phyloP scores from a whole-genome alignment of 1,140 invertebrate species.

The Trissolcus basalis region DNA sequence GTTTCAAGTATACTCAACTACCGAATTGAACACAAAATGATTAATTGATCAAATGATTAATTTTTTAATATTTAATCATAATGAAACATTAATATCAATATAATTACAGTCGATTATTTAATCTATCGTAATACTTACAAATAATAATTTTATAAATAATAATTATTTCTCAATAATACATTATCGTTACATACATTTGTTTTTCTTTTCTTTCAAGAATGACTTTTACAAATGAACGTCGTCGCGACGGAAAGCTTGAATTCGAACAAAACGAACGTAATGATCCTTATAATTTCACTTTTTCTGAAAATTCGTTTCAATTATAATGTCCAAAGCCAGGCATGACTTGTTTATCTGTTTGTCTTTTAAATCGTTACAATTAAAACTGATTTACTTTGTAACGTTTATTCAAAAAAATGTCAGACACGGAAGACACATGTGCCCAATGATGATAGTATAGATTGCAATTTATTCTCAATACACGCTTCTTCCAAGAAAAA shows the following conservation, averaged over 20 bases:
- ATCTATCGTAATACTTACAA: conserved; percentile 51
- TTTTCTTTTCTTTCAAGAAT: conserved; percentile 27
- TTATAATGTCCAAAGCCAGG: no score
- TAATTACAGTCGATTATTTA: conserved; percentile 56
- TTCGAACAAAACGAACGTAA: conserved; percentile 10
- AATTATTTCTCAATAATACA: conserved; percentile 38
- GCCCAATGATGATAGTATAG: conserved; percentile 53
- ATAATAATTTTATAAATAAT: conserved; percentile 52
- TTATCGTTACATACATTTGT: conserved; percentile 49
- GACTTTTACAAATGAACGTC: conserved; percentile 39
- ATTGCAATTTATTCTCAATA: conserved; percentile 61
- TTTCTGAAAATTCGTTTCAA: conserved; percentile 16
- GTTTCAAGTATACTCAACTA: no score
- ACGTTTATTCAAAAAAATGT: conserved; percentile 49
- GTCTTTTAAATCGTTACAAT: conserved; percentile 7
- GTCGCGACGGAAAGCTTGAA: conserved; percentile 38
- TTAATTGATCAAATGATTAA: conserved; percentile 39
- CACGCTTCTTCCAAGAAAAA: conserved; percentile 65
- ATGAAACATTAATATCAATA: conserved; percentile 57
- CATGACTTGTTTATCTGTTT: conserved; percentile 1
- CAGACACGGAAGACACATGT: conserved; percentile 47
- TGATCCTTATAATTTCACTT: neutral
- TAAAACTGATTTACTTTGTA: neutral
- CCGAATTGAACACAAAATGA: neutral
- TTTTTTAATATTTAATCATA: conserved; percentile 58